Evolutionary conservation across 2,113 vertebrate species (phyloP).

Genomic region (Prolemur simus): DNA sequence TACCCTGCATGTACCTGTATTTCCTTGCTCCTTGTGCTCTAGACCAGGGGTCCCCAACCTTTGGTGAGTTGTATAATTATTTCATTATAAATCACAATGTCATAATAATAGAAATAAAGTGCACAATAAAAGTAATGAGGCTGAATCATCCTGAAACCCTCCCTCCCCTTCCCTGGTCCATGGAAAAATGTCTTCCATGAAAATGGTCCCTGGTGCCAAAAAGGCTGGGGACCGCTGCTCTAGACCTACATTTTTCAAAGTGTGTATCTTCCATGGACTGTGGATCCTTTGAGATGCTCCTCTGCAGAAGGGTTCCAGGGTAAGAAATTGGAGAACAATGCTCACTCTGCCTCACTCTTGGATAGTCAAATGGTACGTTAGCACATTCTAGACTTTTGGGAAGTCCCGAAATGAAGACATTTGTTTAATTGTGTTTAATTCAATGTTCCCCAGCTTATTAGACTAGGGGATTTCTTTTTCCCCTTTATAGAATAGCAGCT

Average conservation of each 20-base stretch:
- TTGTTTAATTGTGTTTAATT: not conserved
- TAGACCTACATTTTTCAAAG: not conserved
- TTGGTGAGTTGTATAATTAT: no score
- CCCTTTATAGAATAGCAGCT: not conserved
- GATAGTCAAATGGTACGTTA: not conserved
- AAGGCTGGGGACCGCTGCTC: not conserved
- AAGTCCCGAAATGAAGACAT: not conserved
- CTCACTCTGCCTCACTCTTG: not conserved
- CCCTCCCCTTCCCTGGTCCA: no score
- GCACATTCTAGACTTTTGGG: not conserved
- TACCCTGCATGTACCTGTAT: not conserved
- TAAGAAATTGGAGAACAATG: not conserved
- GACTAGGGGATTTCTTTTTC: not conserved
- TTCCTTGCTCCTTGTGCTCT: not conserved
- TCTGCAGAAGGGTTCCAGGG: not conserved
- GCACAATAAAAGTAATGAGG: no score
- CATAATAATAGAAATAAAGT: no score
- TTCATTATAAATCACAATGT: no score
- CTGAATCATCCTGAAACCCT: no score
- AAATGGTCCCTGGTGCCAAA: no score
- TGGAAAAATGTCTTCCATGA: no score
- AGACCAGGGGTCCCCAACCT: not conserved
- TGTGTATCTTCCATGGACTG: not conserved
- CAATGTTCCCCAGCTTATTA: not conserved
- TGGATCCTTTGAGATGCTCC: not conserved